Evolutionary conservation across 2,797 vertebrate genomes (phyloP).

Genomic region (Borostomias antarcticus): DNA sequence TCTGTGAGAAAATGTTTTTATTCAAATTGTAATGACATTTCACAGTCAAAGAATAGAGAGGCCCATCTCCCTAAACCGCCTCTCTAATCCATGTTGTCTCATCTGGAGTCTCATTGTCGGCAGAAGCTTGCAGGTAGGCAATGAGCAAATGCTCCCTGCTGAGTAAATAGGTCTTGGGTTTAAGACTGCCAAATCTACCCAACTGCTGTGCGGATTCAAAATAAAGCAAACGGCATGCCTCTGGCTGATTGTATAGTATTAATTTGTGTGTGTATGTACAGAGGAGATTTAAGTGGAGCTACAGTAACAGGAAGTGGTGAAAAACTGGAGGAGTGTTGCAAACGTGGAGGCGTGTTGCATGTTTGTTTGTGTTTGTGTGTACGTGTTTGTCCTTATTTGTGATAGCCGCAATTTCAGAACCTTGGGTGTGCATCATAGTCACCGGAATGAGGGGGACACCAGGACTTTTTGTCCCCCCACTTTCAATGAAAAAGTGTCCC

Average conservation of each 20-base stretch:
- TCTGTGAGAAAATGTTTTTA: no score
- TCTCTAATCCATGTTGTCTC: constrained; percentile 10
- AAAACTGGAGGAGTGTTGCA: background rate
- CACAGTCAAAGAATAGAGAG: background rate
- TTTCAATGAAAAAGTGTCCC: no score
- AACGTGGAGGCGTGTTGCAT: no score
- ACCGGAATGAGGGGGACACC: no score
- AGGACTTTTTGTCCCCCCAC: no score
- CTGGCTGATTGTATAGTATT: no score
- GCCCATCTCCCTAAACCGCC: background rate
- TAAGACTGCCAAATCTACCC: constrained; percentile 24
- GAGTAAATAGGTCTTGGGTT: constrained; percentile 30
- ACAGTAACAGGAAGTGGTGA: background rate
- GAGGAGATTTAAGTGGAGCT: background rate
- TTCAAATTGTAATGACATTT: background rate
- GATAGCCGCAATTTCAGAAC: no score
- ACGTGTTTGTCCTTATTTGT: no score
- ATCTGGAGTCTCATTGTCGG: constrained; percentile 9
- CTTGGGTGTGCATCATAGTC: no score
- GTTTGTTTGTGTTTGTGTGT: background rate
- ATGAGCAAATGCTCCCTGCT: constrained; percentile 30
- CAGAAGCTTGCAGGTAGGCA: constrained; percentile 30
- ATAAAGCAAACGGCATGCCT: constrained; percentile 1
- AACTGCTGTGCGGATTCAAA: constrained; percentile 16
- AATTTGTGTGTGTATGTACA: background rate